Evolutionary conservation across 2,888 invertebrate species (phyloP), one percentile per base, ranked within the genome.

Genomic region (Steinernema hermaphroditum): DNA sequence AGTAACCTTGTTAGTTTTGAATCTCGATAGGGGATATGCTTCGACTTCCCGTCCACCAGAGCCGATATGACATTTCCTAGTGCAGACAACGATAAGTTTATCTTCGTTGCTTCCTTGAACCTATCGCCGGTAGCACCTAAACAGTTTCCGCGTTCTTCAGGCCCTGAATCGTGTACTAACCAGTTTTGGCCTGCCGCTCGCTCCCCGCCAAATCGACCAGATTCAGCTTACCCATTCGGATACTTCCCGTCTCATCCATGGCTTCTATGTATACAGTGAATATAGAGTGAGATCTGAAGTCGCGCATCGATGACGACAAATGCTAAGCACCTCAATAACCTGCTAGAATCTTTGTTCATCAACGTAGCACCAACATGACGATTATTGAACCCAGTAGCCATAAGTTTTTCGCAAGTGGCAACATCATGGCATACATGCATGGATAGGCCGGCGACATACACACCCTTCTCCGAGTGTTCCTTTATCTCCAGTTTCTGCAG

Each of bases 11-110:
- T 93, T 0, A 94, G 88, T 87, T 94, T 94, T 22, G 93, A 93
- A 87, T 94, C 94, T 79, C 94, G 89, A 87, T 92, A 93, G 0
- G 92, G 93, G 54, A 92, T 90, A 86, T 93, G 92, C 84, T 91
- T 92, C 46, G 92, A 91, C 77, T 91, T 74, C 75, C 91, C 93
- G 88, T 92, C 93, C 62, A 92, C 93, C 71, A 94, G 87, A 0
- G 93, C 93, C 0, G 93, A 93, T 77, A 94, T 94, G 0, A 94
- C 94, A 87, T 94, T 94, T 1, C 93, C 94, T 68, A 94, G 88
- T 0, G 94, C 94, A 14, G 93, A 93, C 34, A 94, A 88, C 0
- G 93, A 93, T 69, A 94, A 87, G 88, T 94, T 94, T 74, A 94
- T 94, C 88, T 93, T 94, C 0, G 93, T 93, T 0, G 93, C 94